These are phyloP conservation scores for Clinocottus analis DNA, from an alignment of 2,113 vertebrate species.

Conservation along the genomic window DNA sequence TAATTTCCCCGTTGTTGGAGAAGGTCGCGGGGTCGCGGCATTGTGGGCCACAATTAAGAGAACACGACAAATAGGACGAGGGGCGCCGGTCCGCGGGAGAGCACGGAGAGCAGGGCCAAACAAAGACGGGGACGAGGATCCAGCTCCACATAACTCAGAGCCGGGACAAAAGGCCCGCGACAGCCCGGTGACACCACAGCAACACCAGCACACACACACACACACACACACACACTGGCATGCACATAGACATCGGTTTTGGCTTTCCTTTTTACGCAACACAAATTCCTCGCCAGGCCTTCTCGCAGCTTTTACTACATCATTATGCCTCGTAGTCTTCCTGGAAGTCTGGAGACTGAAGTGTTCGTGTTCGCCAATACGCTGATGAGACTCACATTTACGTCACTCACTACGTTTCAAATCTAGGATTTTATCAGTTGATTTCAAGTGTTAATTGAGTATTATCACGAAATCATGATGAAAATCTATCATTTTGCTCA, in stretches of 20 bases:
- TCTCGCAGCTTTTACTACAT: constrained; percentile 1
- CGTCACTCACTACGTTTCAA: too few relatives aligned
- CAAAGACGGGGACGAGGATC: constrained; percentile 79
- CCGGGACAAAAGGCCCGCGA: constrained; percentile 72
- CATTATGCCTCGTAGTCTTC: neutral
- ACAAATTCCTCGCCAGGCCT: constrained; percentile 17
- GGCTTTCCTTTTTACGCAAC: constrained; percentile 12
- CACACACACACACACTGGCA: constrained; percentile 41
- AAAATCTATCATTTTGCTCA: too few relatives aligned
- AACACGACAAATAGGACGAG: constrained; percentile 78
- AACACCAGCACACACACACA: constrained; percentile 59
- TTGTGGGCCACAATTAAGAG: constrained; percentile 79
- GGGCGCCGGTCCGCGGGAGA: constrained; percentile 73
- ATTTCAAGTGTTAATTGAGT: too few relatives aligned
- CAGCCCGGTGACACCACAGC: constrained; percentile 72
- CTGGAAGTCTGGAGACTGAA: neutral
- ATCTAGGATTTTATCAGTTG: too few relatives aligned
- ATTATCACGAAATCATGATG: too few relatives aligned
- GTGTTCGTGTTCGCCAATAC: constrained; percentile 19
- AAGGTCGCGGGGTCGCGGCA: constrained; percentile 76
- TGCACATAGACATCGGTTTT: constrained; percentile 41
- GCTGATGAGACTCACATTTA: constrained; percentile 53
- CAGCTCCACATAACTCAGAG: constrained; percentile 79
- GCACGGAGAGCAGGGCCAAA: constrained; percentile 70
- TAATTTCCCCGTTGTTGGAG: constrained; percentile 77